Conservation (phyloP, 1,140 invertebrate genomes). For the Leptoteleia sp. region DNA sequence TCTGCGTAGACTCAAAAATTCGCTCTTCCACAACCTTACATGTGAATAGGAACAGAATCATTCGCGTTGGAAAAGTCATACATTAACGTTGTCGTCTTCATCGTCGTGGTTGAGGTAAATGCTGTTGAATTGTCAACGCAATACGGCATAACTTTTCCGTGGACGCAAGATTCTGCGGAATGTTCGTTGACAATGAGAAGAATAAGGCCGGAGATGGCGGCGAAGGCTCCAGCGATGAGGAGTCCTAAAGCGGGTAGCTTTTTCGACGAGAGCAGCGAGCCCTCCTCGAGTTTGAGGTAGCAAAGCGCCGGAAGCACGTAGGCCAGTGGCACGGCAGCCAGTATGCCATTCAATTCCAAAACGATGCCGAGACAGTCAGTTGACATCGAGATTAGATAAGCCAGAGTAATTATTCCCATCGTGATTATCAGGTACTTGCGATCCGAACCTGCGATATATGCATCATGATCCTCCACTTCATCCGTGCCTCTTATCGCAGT, state of each 20-base stretch:
- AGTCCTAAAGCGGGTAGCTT: constrained; percentile 88
- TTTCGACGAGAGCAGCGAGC: constrained; percentile 84
- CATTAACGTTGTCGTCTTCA: constrained; percentile 5
- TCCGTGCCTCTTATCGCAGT: constrained; percentile 82
- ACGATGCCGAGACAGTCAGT: constrained; percentile 94
- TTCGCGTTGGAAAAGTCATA: constrained; percentile 16
- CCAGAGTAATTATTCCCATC: constrained; percentile 85
- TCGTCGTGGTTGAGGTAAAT: constrained; percentile 27
- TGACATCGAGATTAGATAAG: constrained; percentile 90
- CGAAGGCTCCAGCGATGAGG: constrained; percentile 87
- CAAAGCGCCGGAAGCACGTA: constrained; percentile 91
- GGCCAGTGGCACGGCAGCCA: constrained; percentile 91
- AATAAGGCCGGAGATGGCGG: constrained; percentile 84
- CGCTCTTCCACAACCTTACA: constrained; percentile 27
- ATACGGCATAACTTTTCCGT: constrained; percentile 84
- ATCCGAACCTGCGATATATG: constrained; percentile 79
- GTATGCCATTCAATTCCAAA: constrained; percentile 91
- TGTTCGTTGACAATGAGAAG: constrained; percentile 82
- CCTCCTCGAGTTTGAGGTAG: constrained; percentile 89
- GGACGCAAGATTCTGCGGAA: constrained; percentile 82
- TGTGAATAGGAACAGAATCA: constrained; percentile 20
- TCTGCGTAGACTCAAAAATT: not conserved
- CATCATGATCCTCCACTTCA: constrained; percentile 81
- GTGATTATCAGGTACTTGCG: constrained; percentile 85
- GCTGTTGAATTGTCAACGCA: constrained; percentile 76